phyloP scores from a whole-genome alignment of 2,113 vertebrate genomes.

The Arothron firmamentum region DNA sequence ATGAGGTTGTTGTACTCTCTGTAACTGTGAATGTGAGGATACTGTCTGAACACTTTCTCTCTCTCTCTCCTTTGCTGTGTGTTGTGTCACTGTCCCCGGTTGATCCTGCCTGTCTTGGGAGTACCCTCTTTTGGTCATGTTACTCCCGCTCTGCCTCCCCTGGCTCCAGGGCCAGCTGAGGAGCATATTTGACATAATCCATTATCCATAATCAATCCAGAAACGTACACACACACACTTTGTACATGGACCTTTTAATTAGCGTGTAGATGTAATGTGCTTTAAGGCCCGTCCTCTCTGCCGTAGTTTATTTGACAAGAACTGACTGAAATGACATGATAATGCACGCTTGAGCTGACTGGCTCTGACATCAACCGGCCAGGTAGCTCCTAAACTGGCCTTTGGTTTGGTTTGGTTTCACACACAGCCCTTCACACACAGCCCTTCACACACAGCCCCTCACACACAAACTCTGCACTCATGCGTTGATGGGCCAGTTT shows the following conservation, averaged over 20 bases:
- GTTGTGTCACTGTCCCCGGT: slow-evolving; percentile 4
- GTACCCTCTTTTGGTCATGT: slow-evolving; percentile 53
- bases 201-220: no score
- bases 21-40: background rate
- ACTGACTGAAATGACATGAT: slow-evolving; percentile 3
- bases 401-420: no score
- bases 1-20: background rate
- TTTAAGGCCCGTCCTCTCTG: background rate
- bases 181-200: no score
- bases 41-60: background rate
- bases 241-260: no score
- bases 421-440: background rate
- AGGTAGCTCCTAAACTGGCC: background rate
- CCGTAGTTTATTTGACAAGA: background rate
- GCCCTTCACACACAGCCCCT: no score
- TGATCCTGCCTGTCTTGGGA: slow-evolving; percentile 43
- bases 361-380: background rate
- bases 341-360: slow-evolving; percentile 22
- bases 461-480: slow-evolving; percentile 2
- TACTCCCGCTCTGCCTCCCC: slow-evolving; percentile 33
- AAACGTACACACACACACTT: no score
- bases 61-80: slow-evolving; percentile 9
- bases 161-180: slow-evolving; percentile 11
- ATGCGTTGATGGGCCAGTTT: background rate
- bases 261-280: slow-evolving; percentile 1